Evolutionary conservation across 2,797 vertebrate species (phyloP).

Genomic region (Aphelocoma californica): DNA sequence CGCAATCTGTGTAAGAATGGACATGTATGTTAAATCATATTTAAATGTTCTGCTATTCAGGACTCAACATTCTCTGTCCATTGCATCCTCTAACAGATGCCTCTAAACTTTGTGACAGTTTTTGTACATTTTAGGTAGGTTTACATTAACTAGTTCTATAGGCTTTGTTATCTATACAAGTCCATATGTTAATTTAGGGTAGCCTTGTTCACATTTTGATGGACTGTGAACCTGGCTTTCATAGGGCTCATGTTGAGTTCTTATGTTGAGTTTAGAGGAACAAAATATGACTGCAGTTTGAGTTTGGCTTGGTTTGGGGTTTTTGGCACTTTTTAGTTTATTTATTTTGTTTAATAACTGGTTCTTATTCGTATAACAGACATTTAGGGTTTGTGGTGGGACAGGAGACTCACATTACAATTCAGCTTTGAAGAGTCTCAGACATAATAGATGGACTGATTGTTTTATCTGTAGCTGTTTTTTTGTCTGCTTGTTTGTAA

Average conservation of each 20-base stretch:
- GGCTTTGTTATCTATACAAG: not conserved
- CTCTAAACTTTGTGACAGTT: not conserved
- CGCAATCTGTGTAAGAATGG: rapidly evolving
- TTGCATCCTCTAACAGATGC: not conserved
- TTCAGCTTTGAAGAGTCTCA: not conserved
- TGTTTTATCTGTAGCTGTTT: not conserved
- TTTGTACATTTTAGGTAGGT: not conserved
- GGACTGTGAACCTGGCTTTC: not conserved
- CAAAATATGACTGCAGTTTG: not conserved
- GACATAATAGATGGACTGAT: not conserved
- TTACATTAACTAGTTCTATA: not conserved
- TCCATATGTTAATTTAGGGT: rapidly evolving
- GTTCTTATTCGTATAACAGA: not conserved
- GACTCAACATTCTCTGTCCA: not conserved
- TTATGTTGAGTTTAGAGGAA: not conserved
- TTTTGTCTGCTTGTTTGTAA: not conserved
- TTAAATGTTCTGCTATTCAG: not conserved
- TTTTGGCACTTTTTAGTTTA: not conserved
- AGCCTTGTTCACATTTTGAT: rapidly evolving
- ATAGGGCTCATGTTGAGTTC: not conserved
- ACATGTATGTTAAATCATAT: not conserved
- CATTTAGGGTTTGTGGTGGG: not conserved
- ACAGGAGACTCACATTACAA: not conserved
- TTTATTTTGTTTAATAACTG: not conserved
- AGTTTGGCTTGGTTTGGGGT: not conserved